A percentile compares a stretch with the other conserved stretches of the same genome.
These are phyloP conservation scores for Tachyglossus aculeatus DNA, from an alignment of 2,797 vertebrate species.

Conservation along the genomic window DNA sequence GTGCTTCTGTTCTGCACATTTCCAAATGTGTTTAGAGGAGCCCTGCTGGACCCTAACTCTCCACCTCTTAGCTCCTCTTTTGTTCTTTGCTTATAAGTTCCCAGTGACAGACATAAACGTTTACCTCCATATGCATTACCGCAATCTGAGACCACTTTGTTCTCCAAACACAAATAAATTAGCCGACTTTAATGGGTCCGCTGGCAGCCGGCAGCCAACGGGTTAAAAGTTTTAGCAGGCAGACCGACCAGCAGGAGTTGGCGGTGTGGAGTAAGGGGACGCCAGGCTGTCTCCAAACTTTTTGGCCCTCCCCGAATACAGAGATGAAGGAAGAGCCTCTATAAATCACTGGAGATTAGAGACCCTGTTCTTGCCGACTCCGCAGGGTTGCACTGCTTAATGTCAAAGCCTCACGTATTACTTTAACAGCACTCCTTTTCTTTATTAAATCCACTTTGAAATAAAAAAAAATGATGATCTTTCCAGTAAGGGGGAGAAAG, in stretches of 20 bases:
- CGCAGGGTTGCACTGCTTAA: conserved; percentile 91
- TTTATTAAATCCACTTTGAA: conserved; percentile 89
- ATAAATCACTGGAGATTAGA: conserved; percentile 99
- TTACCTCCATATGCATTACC: conserved; percentile 66
- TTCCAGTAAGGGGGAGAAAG: conserved; percentile 83
- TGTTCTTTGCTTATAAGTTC: conserved; percentile 64
- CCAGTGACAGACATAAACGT: conserved; percentile 66
- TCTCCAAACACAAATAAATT: conserved; percentile 72
- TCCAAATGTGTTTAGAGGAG: conserved; percentile 54
- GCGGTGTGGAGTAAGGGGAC: conserved; percentile 83
- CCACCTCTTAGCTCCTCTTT: conserved; percentile 56
- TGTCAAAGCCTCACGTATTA: conserved; percentile 92
- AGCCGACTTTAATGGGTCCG: conserved; percentile 54
- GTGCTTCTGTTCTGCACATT: conserved; percentile 53
- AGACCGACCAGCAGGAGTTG: conserved; percentile 80
- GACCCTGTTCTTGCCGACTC: conserved; percentile 89
- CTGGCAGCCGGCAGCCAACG: conserved; percentile 66
- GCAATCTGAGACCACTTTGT: conserved; percentile 67
- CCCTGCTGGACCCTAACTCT: conserved; percentile 33
- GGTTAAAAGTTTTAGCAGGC: conserved; percentile 79
- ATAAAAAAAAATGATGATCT: conserved; percentile 83
- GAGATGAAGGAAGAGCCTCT: conserved; percentile 90
- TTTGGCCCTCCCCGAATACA: conserved; percentile 89
- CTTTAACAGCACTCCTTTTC: conserved; percentile 87
- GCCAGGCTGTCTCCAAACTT: conserved; percentile 97